Percentiles rank a stretch among this genome's conserved stretches.
Evolutionary conservation across 2,113 vertebrate genomes (phyloP).

Genomic region (Ophthalmolycus amberensis): DNA sequence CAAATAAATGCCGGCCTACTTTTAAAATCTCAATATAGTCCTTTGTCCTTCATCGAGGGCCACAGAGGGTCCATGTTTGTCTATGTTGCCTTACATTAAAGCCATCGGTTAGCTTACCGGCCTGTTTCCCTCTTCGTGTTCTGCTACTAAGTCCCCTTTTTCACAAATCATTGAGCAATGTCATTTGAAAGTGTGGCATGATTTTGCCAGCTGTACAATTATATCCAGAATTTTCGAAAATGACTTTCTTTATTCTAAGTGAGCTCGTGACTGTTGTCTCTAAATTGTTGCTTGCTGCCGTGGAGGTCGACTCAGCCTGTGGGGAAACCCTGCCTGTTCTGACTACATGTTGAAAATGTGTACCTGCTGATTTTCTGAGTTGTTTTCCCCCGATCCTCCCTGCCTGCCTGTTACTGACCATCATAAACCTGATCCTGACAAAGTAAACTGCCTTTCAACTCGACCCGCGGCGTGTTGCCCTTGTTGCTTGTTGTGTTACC

Average conservation of each 20-base stretch:
- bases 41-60: neutral
- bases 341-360: slow-evolving; percentile 9
- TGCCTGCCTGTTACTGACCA: slow-evolving; percentile 22
- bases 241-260: neutral
- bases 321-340: neutral
- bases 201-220: neutral
- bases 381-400: slow-evolving; percentile 1
- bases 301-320: slow-evolving; percentile 1
- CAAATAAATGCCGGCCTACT: neutral
- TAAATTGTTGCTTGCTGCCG: neutral
- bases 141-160: neutral
- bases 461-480: neutral
- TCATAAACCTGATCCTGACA: slow-evolving; percentile 6
- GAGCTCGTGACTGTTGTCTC: neutral
- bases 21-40: neutral
- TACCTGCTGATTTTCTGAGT: slow-evolving; percentile 1
- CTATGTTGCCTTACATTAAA: neutral
- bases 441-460: slow-evolving; percentile 39
- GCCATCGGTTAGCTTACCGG: neutral
- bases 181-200: neutral
- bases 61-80: neutral
- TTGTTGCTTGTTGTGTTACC: slow-evolving; percentile 19
- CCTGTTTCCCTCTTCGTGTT: neutral
- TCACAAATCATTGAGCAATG: neutral
- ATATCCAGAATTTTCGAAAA: neutral